phyloP scores from a whole-genome alignment of 2,888 invertebrate species.

The Sinodicranocentrus sp. region DNA sequence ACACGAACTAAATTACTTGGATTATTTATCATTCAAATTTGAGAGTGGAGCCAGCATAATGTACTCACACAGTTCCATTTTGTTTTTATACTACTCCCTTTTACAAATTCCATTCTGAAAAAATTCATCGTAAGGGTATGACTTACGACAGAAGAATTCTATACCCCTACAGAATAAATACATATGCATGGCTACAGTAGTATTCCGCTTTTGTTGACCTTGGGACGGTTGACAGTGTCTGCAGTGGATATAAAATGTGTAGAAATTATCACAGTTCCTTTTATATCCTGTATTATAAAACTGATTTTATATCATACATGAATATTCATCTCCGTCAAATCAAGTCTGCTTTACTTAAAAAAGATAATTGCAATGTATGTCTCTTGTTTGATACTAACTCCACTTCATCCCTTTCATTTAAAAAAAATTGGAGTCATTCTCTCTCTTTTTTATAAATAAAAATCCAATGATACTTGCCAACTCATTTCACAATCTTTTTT shows the following conservation, averaged over 20 bases:
- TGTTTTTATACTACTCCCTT: not conserved
- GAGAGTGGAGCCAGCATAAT: too few species aligned
- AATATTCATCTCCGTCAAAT: too few species aligned
- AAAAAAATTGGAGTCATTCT: constrained; percentile 7
- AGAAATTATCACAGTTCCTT: not conserved
- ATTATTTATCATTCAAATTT: not conserved
- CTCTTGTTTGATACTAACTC: too few species aligned
- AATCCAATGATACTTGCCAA: not conserved
- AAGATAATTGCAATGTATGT: too few species aligned
- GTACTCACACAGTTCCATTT: too few species aligned
- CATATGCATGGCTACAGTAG: too few species aligned
- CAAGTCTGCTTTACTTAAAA: too few species aligned
- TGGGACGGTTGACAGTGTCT: not conserved
- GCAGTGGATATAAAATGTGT: not conserved
- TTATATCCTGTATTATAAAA: not conserved
- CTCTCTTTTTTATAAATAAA: not conserved
- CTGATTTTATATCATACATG: not conserved
- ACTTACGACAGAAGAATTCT: too few species aligned
- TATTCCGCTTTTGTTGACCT: not conserved
- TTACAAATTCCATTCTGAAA: too few species aligned
- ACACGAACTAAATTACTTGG: not conserved
- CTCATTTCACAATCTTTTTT: not conserved
- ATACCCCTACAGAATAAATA: too few species aligned
- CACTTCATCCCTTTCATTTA: too few species aligned
- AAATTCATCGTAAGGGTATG: too few species aligned